Evolutionary conservation across 35 echinoderm and acorn worm species (phyloP), one percentile per base, ranked within the genome.

Genomic region (Hemicentrotus pulcherrimus): DNA sequence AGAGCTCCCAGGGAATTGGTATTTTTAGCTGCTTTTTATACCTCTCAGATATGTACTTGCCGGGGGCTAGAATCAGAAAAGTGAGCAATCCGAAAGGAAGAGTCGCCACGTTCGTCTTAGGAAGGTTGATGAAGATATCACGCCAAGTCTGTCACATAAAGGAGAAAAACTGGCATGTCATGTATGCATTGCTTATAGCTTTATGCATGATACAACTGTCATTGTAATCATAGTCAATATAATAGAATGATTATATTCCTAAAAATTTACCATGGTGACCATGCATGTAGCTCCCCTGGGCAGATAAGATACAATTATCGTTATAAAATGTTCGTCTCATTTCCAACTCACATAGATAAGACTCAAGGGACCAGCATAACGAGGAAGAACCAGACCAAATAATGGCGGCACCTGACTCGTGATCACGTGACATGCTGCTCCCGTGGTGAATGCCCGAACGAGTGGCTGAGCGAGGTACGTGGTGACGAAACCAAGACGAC

Each of bases 1-100:
- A 31, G 10, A 99, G 86, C 59, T 99, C 98, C 55, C 94, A 86
- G 11, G 97, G 97, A 88, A 98, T 95, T 1, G 98, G 97, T 31
- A 98, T 94, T 85, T 97, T 99, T 32, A 71, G 61, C 41, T 94
- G 86, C 58, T 32, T 97, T 95, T 88, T 95, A 95, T 65, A 99
- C 85, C 94, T 96, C 95, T 95, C 96, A 97, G 46, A 98, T 2
- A 93, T 47, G 91, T 93, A 93, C 28, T 93, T 93, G 11, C 91
- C 88, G 28, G 88, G 30, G 18, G 97, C 95, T 86, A 99, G 88
- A 15, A 98, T 85, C 2, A 96, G 4, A 46, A 99, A 95, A 7
- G 96, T 92, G 61, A 95, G 70, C 46, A 97, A n/a, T n/a, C 94
- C 94, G 47, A 97, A 88, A 2, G 98, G 50, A 22, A 99, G 15